Percentiles rank a stretch among this genome's conserved stretches.
phyloP scores from a whole-genome alignment of 64 coral and sea anemone genomes.

The Montipora foliosa region DNA sequence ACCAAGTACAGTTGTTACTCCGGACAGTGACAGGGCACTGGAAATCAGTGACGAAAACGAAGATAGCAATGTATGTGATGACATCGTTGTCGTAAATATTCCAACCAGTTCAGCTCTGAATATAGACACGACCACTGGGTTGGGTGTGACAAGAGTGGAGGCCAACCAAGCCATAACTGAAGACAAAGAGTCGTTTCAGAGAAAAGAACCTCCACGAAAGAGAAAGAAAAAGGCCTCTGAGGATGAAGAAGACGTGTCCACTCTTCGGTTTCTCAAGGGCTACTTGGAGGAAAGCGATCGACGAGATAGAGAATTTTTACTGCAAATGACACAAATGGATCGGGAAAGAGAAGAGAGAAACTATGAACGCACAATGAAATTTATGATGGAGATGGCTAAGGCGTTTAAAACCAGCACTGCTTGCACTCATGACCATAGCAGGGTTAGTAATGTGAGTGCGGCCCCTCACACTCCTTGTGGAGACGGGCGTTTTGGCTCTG shows the following conservation, averaged over 20 bases:
- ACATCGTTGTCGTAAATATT: slow-evolving; percentile 41
- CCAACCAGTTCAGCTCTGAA: slow-evolving; percentile 28
- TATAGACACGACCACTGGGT: slow-evolving; percentile 11
- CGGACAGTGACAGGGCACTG: neutral
- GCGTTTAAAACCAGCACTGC: slow-evolving; percentile 59
- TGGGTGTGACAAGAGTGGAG: neutral
- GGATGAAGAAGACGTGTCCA: slow-evolving; percentile 56
- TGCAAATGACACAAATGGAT: slow-evolving; percentile 63
- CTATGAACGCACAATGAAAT: slow-evolving; percentile 68
- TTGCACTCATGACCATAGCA: neutral
- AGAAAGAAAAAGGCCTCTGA: slow-evolving; percentile 24
- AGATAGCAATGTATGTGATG: slow-evolving; percentile 29
- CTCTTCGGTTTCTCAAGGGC: slow-evolving; percentile 50
- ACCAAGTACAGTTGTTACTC: neutral
- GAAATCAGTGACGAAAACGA: slow-evolving; percentile 27
- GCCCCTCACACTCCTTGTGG: neutral
- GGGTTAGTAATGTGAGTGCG: slow-evolving; percentile 1
- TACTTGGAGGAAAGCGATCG: slow-evolving; percentile 78
- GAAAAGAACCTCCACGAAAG: slow-evolving; percentile 63
- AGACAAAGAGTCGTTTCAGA: slow-evolving; percentile 20
- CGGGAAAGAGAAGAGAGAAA: slow-evolving; percentile 75
- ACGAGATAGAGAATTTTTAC: slow-evolving; percentile 70
- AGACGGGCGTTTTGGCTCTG: slow-evolving; percentile 4
- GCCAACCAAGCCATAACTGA: neutral
- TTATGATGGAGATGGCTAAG: slow-evolving; percentile 80